Base-by-base conservation (phyloP, 92 coral and sea anemone species). In the Actinostola sp. region DNA sequence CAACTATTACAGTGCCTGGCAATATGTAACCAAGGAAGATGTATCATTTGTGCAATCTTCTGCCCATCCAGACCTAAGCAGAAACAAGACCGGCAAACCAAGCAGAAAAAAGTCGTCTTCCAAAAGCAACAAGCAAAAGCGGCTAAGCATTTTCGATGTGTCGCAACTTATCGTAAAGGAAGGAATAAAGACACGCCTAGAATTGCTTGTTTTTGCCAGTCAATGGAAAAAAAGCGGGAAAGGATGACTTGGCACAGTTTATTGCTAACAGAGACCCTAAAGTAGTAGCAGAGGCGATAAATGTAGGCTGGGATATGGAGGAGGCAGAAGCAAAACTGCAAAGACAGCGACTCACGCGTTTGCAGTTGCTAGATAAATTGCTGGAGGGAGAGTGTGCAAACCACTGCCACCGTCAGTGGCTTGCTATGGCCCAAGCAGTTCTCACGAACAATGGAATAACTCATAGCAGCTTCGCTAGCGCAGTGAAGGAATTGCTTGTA, bases 401-500 rank as follows among this genome's bases (percentile, higher is more conserved):
- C 11, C 42, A 36, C 4, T 50, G 57, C 27, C 3, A 50, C 3
- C 23, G 57, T 17, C 57, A 24, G 27, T 50, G 57, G 57, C 57
- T 50, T 50, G 27, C 8, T 17, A 50, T 50, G 57, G 57, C 57
- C 27, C 7, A 16, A 5, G n/a, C 4, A 4, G 57, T 50, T 5
- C n/a, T 50, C 4, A 50, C 23, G 6, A 17, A 24, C n/a, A 50
- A 50, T 17, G 57, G 57, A 50, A 72, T 72, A 33, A 15, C 50
- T 41, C 17, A 17, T 23, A 56, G 35, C 58, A 68, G 43, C 31
- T 72, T 72, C 28, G 53, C 78, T 5, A 27, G 31, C 35, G 78
- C 78, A 16, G 71, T 61, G 15, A 50, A 51, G 8, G n/a, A 49
- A 32, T 38, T 72, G 29, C 78, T 72, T 21, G 52, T 29, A 28